Evolutionary conservation across 2,113 vertebrate species (phyloP).

Genomic region (Ranitomeya imitator): DNA sequence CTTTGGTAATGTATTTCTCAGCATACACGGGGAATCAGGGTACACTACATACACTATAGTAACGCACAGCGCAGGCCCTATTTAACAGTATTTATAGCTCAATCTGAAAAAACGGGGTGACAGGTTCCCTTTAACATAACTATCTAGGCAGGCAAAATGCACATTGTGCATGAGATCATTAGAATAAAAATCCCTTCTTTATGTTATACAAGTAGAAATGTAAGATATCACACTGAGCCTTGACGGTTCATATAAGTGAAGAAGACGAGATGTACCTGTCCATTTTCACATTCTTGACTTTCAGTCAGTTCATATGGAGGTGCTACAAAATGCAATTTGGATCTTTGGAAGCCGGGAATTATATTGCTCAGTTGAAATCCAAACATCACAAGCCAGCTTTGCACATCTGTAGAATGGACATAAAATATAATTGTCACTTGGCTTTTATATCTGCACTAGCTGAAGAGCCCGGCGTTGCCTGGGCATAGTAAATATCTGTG

Average conservation of each 20-base stretch:
- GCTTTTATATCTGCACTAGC: neutral
- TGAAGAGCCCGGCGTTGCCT: too few relatives aligned
- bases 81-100: too few relatives aligned
- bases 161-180: conserved; percentile 29
- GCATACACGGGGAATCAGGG: too few relatives aligned
- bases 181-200: conserved; percentile 23
- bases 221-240: neutral
- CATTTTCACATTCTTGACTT: conserved; percentile 93
- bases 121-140: too few relatives aligned
- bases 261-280: conserved; percentile 78
- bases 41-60: too few relatives aligned
- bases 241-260: neutral
- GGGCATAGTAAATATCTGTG: too few relatives aligned
- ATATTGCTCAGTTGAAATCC: conserved; percentile 99
- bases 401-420: conserved; percentile 82
- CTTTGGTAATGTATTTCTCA: too few relatives aligned
- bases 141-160: conserved; percentile 63
- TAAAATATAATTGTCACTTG: neutral
- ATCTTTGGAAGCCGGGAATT: conserved; percentile 95
- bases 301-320: conserved; percentile 91
- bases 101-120: too few relatives aligned
- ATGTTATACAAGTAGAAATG: conserved; percentile 5
- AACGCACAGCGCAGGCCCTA: too few relatives aligned
- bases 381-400: conserved; percentile 99
- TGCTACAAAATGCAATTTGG: conserved; percentile 95